phyloP scores from a whole-genome alignment of 2,888 invertebrate genomes.

The Andrena praecox region DNA sequence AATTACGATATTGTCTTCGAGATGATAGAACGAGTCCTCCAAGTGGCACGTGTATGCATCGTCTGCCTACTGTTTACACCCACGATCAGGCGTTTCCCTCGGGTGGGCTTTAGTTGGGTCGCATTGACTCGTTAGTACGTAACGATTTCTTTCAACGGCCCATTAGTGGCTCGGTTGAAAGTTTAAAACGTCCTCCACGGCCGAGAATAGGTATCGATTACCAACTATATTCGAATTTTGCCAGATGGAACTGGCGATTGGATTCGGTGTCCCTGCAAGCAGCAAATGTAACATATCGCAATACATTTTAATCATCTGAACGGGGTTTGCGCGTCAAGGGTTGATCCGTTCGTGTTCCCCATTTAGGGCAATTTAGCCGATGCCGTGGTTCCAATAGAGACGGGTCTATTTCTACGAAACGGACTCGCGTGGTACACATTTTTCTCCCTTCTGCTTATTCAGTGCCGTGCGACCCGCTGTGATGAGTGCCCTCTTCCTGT shows the following conservation, averaged over 20 bases:
- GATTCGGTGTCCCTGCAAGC: not conserved
- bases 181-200: too few relatives aligned
- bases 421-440: constrained; percentile 52
- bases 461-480: constrained; percentile 74
- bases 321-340: constrained; percentile 34
- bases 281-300: not conserved
- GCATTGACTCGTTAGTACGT: constrained; percentile 25
- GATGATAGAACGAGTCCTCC: constrained; percentile 16
- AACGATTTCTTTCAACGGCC: constrained; percentile 21
- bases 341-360: constrained; percentile 37
- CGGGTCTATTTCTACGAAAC: constrained; percentile 63
- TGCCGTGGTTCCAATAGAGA: constrained; percentile 46
- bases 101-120: constrained; percentile 17
- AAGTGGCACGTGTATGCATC: constrained; percentile 5
- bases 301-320: not conserved
- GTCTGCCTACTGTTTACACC: not conserved
- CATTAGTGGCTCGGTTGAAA: not conserved
- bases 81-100: constrained; percentile 26
- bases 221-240: too few relatives aligned
- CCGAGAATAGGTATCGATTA: too few relatives aligned
- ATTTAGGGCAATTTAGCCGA: constrained; percentile 47
- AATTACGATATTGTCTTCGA: constrained; percentile 25
- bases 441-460: constrained; percentile 70
- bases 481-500: constrained; percentile 83
- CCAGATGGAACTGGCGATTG: not conserved